Base-by-base conservation (phyloP, 1,140 invertebrate genomes). In the Subanguina moxae region DNA sequence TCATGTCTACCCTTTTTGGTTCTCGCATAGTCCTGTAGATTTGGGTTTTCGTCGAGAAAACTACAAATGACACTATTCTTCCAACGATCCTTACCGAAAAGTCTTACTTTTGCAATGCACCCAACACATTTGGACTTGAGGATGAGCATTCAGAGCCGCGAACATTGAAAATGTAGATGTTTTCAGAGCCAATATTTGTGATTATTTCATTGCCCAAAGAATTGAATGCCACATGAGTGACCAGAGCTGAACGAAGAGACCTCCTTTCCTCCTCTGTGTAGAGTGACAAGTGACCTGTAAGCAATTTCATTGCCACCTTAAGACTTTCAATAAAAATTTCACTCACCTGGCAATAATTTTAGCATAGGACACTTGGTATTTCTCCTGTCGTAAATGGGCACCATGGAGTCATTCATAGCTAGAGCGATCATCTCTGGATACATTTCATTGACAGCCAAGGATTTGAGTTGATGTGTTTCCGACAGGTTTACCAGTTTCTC, bases 131-230 rank as follows among this genome's bases (percentile, higher is more conserved):
- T 27, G 59, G 57, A 56, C 43, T 45, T 15, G 13, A 1, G 23
- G 58, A 21, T 57, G 15, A 38, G 62, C 32, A 38, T 15, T 57
- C 21, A 42, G 64, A 57, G 17, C 52, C 32, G 1, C 30, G 52
- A 1, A 70, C 57, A 59, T 69, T 58, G 15, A 58, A 70, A 57
- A 70, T 67, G 56, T 70, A 70, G 43, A 70, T 70, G 21, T 70
- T 66, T 25, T 70, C 68, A 0, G 64, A 66, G 25, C 68, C 62
- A 38, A 71, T 70, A 45, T 70, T 70, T 15, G 48, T 65, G 13
- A 70, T 32, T 13, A 70, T 9, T 61, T 70, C 68, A 23, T 70
- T 27, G 8, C 68, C 68, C 3, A 1, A 25, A 46, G 67, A 57
- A 58, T 62, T 70, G 46, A 70, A 70, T 11, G 65, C 67, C 9